Conservation (phyloP, 2,113 vertebrate genomes). For the Rattus norvegicus region GRCr8 NC_086031.1:40570001-40570500, state of each 20-base stretch:
- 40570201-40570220: not conserved
- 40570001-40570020: slow-evolving; percentile 4
- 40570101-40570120: not conserved
- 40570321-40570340: not conserved
- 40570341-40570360: not conserved
- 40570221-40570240: not conserved
- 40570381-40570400: not conserved
- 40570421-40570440: not conserved
- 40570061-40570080: not conserved
- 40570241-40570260: not conserved
- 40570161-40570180: too few species aligned
- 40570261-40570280: not conserved
- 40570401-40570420: not conserved
- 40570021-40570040: not conserved
- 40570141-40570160: not conserved
- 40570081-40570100: not conserved
- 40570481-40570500: not conserved
- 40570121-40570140: not conserved
- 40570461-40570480: not conserved
- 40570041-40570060: not conserved
- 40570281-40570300: not conserved
- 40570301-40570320: not conserved
- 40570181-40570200: too few species aligned
- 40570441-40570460: not conserved
- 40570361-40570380: not conserved